phyloP scores from a whole-genome alignment of 2,888 invertebrate genomes.

The Lepetodrilus schrolli region DNA sequence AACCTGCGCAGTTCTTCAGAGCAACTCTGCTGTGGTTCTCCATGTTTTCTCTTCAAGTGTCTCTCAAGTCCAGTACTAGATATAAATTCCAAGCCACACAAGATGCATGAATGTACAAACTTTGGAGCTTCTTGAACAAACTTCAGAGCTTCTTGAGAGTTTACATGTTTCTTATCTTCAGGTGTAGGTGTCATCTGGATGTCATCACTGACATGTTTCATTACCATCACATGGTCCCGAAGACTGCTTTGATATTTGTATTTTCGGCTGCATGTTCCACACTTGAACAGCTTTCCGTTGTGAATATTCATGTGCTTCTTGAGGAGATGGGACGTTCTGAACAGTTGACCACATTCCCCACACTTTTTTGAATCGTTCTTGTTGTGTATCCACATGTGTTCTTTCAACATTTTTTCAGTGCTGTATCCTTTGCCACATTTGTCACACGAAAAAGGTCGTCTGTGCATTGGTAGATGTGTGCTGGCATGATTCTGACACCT shows the following conservation, averaged over 20 bases:
- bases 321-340: not conserved
- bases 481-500: not conserved
- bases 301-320: not conserved
- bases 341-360: not conserved
- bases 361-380: not conserved
- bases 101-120: not conserved
- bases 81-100: not conserved
- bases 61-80: not conserved
- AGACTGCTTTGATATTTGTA: conserved; percentile 15
- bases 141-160: not conserved
- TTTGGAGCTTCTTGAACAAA: too few species aligned
- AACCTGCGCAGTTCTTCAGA: not conserved
- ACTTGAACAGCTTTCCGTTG: not conserved
- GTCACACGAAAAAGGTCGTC: not conserved
- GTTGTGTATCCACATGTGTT: not conserved
- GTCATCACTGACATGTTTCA: conserved; percentile 2
- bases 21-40: not conserved
- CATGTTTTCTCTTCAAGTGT: not conserved
- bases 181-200: not conserved
- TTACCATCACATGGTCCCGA: not conserved
- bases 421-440: not conserved
- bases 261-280: not conserved
- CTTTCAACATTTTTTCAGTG: not conserved
- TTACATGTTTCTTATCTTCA: not conserved
- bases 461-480: not conserved